Evolutionary conservation across 2,113 vertebrate genomes (phyloP), one percentile per base, ranked within the genome.

Genomic region (Periophthalmodon schlosseri): DNA sequence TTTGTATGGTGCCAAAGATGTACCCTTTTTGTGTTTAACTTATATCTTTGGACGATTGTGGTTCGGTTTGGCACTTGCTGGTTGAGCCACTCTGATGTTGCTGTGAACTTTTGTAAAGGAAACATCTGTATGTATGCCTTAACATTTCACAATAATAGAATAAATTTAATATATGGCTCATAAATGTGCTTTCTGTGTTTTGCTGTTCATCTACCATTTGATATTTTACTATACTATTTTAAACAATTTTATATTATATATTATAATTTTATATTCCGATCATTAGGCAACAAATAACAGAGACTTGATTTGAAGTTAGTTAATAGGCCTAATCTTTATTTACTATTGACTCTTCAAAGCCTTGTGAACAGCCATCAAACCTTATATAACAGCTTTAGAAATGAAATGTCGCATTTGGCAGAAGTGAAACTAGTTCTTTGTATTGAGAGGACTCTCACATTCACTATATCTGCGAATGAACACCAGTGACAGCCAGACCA

Each of bases 91-190:
- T 88, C 66, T 79, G 79, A 88, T 75, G 87, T 93, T 92, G 92
- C 92, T 93, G 91, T 93, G 91, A 93, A 92, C 86, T 84, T 91
- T 91, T 90, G 81, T 85, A 90, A 87, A 86, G 87, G 88, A 90
- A 85, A 78, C 82, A 75, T 87, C 87, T 92, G 88, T 89, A 86
- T 91, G 88, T 93, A 81, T 86, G 84, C 87, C 91, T 88, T 92
- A 92, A 91, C 90, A 94, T 94, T 93, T 94, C 89, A 86, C 84
- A 89, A 82, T 88, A 84, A 92, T 92, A 90, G 81, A 92, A 87
- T 91, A 93, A 92, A 94, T 86, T 91, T 94, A 94, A 94, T 94
- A 94, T 94, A 94, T 94, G 87, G 88, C 83, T 84, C 74, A 76
- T 69, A 34, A 85, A 85, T 84, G 5, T 24, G 36, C 33, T 46